Conservation (phyloP, 2,888 invertebrate species). For the Augiades crinisus region DNA sequence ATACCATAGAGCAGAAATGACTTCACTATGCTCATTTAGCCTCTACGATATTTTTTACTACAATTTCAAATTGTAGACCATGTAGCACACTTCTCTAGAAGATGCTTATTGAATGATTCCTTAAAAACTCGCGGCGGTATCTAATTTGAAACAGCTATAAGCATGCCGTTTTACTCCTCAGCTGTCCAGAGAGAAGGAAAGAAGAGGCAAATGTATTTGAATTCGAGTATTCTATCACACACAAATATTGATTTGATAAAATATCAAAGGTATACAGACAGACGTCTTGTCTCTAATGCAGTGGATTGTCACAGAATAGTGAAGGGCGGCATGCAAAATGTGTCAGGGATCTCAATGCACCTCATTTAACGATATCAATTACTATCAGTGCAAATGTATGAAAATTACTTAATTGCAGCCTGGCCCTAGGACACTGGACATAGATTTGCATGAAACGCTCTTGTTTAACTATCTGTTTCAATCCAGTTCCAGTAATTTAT, state of each 20-base stretch:
- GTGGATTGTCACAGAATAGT: slow-evolving; percentile 14
- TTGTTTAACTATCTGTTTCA: slow-evolving; percentile 12
- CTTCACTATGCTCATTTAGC: no score
- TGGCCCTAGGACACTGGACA: slow-evolving; percentile 16
- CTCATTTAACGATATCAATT: slow-evolving; percentile 23
- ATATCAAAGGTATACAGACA: not conserved
- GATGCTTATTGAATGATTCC: no score
- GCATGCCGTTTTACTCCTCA: no score
- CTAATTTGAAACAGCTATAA: no score
- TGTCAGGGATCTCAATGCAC: slow-evolving; percentile 23
- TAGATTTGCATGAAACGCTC: slow-evolving; percentile 21
- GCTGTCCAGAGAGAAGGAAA: no score
- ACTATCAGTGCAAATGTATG: slow-evolving; percentile 25
- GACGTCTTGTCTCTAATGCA: not conserved
- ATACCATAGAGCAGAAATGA: no score
- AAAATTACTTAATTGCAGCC: slow-evolving; percentile 24
- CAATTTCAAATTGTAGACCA: no score
- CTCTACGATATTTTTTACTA: no score
- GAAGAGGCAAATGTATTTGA: no score
- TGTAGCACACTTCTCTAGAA: no score
- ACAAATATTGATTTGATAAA: not conserved
- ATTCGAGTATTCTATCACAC: no score
- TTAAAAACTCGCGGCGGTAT: no score
- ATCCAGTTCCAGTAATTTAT: slow-evolving; percentile 12
- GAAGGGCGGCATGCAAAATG: slow-evolving; percentile 19